Evolutionary conservation across 2,797 vertebrate species (phyloP).

Genomic region (Uromys caudimaculatus): DNA sequence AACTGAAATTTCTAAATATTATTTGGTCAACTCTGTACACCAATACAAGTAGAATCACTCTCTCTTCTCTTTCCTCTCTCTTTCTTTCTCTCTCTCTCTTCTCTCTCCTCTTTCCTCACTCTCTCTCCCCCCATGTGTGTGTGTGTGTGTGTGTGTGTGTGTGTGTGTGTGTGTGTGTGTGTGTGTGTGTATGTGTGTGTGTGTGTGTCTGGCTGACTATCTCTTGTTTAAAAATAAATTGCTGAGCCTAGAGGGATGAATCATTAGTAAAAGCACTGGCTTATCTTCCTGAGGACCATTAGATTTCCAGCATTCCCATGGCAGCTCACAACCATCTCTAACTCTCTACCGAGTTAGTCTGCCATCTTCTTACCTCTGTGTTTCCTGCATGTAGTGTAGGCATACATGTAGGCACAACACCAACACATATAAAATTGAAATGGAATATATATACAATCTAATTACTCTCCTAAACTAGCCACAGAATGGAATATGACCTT

Average conservation of each 20-base stretch:
- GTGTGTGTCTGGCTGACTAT: too few species aligned
- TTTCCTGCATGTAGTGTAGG: background rate
- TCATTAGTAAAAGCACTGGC: background rate
- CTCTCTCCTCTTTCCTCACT: background rate
- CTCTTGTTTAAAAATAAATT: background rate
- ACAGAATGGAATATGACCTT: background rate
- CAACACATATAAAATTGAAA: background rate
- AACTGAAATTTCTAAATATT: constrained; percentile 2
- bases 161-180: too few species aligned
- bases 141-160: too few species aligned
- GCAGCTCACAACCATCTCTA: background rate
- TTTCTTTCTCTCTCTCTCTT: too few species aligned
- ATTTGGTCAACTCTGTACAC: background rate
- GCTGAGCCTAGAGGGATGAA: background rate
- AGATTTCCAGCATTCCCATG: too few species aligned
- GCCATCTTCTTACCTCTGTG: background rate
- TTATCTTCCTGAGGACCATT: background rate
- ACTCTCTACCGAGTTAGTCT: background rate
- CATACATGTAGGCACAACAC: background rate
- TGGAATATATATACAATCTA: background rate
- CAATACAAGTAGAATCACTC: background rate
- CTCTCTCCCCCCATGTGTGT: too few species aligned
- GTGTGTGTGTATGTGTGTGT: too few species aligned
- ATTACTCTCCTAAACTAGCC: background rate
- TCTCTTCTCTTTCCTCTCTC: background rate